Conservation (phyloP, 2,888 invertebrate genomes). For the Invenusta paracnida region DNA sequence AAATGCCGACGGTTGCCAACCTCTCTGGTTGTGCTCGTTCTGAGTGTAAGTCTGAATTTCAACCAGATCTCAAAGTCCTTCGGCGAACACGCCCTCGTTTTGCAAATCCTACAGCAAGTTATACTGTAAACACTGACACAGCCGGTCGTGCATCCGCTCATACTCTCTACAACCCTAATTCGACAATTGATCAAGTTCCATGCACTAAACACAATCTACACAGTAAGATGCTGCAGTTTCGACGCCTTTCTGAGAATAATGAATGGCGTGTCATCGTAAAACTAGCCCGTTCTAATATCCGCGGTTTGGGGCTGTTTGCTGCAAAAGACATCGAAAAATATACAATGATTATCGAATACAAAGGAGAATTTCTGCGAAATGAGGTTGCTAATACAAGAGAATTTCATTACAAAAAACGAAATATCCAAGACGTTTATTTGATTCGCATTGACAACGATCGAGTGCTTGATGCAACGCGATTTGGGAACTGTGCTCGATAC, state of each 20-base stretch:
- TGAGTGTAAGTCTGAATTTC: constrained; percentile 67
- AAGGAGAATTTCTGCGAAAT: constrained; percentile 92
- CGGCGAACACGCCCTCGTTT: constrained; percentile 72
- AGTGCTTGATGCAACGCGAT: constrained; percentile 93
- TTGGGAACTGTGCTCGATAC: constrained; percentile 86
- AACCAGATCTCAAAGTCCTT: constrained; percentile 71
- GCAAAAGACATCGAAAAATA: constrained; percentile 94
- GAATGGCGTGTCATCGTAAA: constrained; percentile 98
- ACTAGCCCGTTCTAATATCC: constrained; percentile 67
- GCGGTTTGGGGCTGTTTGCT: constrained; percentile 90
- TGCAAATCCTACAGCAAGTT: constrained; percentile 39
- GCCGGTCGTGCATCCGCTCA: background rate
- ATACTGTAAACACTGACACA: background rate
- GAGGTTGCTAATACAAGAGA: constrained; percentile 88
- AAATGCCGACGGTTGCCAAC: constrained; percentile 91
- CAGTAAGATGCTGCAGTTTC: constrained; percentile 88
- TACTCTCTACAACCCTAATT: background rate
- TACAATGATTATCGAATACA: constrained; percentile 99
- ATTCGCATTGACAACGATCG: constrained; percentile 90
- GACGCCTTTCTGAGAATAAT: constrained; percentile 80
- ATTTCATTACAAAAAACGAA: constrained; percentile 80
- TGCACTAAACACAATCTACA: constrained; percentile 62
- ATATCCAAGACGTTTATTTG: constrained; percentile 61
- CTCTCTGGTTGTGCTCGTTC: constrained; percentile 90
- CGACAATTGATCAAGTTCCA: background rate